Base-by-base conservation (phyloP, 2,888 invertebrate genomes). In the Cataglyphis altisquamis region DNA sequence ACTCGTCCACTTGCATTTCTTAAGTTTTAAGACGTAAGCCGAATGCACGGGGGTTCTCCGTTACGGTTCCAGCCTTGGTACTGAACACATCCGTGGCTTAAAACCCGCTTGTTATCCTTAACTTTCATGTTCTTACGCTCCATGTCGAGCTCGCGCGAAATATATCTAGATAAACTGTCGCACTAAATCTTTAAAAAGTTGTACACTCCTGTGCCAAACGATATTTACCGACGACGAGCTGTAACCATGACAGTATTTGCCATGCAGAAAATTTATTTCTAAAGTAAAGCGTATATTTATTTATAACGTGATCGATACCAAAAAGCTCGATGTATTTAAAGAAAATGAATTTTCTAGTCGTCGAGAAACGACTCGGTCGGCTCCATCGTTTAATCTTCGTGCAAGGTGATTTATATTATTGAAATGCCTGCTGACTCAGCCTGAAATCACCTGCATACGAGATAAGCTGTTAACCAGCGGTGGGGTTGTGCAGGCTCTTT, bases 321-420 rank as follows among this genome's bases (percentile, higher is more conserved):
- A 78, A 60, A 36, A 32, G 18, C 45, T 32, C 8, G 60, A 45
- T 60, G 45, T 80, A 60, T 78, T 72, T 18, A 18, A 21, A 18
- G 72, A 32, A 32, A 60, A 80, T 70, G 83, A 87, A 86, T 88
- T 91, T 90, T 86, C 86, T 83, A 87, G 85, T 86, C 82, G 83
- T 72, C 63, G 85, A 78, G 48, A 48, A 72, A 74, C 68, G 75
- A 83, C 80, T 67, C 72, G 39, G 81, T 74, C 75, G 64, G 66
- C 62, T 55, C 66, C 77, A 64, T 29, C 80, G 83, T 81, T 91
- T 84, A 89, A 91, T 88, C 84, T 80, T 67, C 57, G 67, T 82
- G 73, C 72, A 74, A 67, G 80, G 86, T 85, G 89, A 91, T 91
- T 90, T 90, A 84, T 86, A 87, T 90, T 88, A 91, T 90, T 88